Evolutionary conservation across 2,888 invertebrate species (phyloP).

Genomic region (Amiota communis): DNA sequence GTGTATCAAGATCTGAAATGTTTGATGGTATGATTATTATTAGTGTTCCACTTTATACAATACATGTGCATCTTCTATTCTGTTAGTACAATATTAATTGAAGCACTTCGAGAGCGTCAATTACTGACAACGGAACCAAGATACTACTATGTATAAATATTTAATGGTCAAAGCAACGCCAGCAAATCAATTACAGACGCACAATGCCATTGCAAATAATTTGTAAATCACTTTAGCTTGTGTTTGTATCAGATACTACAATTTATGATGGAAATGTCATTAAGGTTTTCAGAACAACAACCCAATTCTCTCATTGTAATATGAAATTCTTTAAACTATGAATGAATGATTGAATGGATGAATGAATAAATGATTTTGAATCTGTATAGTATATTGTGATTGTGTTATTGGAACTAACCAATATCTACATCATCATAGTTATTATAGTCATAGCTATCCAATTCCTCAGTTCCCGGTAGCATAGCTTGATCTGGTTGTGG

Average conservation of each 20-base stretch:
- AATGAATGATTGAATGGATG: constrained; percentile 8
- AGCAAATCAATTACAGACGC: constrained; percentile 9
- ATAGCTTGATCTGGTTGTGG: constrained; percentile 47
- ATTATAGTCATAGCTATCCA: constrained; percentile 53
- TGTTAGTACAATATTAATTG: constrained; percentile 39
- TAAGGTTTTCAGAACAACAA: neutral
- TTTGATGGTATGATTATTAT: neutral
- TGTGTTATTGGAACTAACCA: constrained; percentile 31
- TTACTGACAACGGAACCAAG: constrained; percentile 22
- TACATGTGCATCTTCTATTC: constrained; percentile 21
- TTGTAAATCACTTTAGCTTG: constrained; percentile 6
- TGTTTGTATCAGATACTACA: neutral
- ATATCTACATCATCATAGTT: constrained; percentile 55
- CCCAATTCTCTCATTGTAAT: no score
- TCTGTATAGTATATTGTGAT: neutral
- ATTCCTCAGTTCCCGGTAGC: constrained; percentile 51
- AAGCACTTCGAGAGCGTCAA: constrained; percentile 30
- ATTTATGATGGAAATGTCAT: neutral
- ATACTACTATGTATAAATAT: neutral
- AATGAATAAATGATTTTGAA: no score
- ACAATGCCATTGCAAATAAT: neutral
- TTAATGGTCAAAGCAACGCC: constrained; percentile 1
- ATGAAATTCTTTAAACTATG: neutral
- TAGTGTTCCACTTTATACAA: constrained; percentile 8
- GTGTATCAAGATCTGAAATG: constrained; percentile 45